These are phyloP conservation scores for Ammodytes dubius DNA, from an alignment of 2,113 vertebrate species.

Conservation along the genomic window DNA sequence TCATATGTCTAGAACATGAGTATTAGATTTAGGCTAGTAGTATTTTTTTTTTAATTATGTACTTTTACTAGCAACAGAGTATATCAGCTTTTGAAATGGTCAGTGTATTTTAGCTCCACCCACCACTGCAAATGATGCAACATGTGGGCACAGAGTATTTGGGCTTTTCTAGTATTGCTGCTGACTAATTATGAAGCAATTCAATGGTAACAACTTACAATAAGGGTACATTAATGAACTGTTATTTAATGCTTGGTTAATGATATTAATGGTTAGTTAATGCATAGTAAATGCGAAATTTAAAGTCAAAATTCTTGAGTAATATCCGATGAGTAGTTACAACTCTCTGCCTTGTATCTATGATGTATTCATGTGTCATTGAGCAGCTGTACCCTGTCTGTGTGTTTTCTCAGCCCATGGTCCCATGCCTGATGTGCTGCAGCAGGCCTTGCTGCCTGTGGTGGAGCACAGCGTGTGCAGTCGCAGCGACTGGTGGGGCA, in stretches of 20 bases:
- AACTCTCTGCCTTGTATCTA: background rate
- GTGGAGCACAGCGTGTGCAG: constrained; percentile 68
- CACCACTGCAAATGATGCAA: too few species aligned
- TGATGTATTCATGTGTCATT: background rate
- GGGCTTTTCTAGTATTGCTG: background rate
- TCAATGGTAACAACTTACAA: too few species aligned
- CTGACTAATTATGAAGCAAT: background rate
- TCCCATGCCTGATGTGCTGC: constrained; percentile 81
- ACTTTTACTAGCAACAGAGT: too few species aligned
- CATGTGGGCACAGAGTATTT: background rate
- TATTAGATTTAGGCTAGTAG: background rate
- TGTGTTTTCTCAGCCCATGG: constrained; percentile 79
- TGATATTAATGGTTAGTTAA: too few species aligned
- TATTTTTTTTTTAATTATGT: too few species aligned
- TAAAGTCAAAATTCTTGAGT: too few species aligned
- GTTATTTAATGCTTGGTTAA: too few species aligned
- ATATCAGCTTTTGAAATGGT: too few species aligned
- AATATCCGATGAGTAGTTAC: background rate
- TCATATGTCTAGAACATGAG: background rate
- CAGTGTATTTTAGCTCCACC: too few species aligned
- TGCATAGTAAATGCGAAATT: too few species aligned
- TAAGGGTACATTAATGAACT: too few species aligned
- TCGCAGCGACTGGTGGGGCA: constrained; percentile 72
- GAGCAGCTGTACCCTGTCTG: constrained; percentile 18
- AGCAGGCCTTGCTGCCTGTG: constrained; percentile 75